These are phyloP conservation scores for Eueides isabella DNA, from an alignment of 1,140 invertebrate genomes.

Conservation along the genomic window DNA sequence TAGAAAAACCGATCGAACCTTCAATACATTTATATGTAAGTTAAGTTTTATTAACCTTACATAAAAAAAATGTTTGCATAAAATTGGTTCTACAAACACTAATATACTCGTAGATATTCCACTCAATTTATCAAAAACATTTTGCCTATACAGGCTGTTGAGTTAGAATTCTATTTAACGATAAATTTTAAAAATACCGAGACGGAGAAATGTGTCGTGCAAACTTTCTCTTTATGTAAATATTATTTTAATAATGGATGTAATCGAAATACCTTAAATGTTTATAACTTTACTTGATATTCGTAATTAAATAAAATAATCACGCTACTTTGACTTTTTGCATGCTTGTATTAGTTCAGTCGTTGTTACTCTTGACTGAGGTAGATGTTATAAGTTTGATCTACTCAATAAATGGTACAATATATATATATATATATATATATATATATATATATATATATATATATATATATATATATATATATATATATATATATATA, in stretches of 20 bases:
- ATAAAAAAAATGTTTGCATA: not conserved
- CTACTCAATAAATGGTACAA: no score
- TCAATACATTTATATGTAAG: no score
- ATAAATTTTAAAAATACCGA: not conserved
- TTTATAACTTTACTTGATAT: not conserved
- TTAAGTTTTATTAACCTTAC: not conserved
- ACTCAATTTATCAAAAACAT: not conserved
- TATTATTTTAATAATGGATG: not conserved
- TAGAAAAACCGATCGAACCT: no score
- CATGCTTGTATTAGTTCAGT: no score
- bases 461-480: no score
- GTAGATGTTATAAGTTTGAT: no score
- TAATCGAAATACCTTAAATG: not conserved
- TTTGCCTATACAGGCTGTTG: not conserved
- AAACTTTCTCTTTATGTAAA: not conserved
- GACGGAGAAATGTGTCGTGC: not conserved
- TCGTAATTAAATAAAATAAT: no score
- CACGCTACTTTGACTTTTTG: no score
- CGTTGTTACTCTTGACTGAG: no score
- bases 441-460: no score
- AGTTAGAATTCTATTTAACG: not conserved
- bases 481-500: no score
- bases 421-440: no score
- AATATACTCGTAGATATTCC: constrained; percentile 1
- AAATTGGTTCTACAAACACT: not conserved